Conservation (phyloP, 2,113 vertebrate species). For the mouse (Mus musculus) region GRCm39 chr1:85623001-85623500, state of each 20-base stretch:
- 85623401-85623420: background rate
- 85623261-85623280: background rate
- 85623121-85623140: background rate
- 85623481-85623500: background rate
- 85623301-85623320: no score
- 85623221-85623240: background rate
- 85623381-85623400: background rate
- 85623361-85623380: background rate
- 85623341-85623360: background rate
- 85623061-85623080: background rate
- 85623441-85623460: background rate
- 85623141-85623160: background rate
- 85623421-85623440: background rate
- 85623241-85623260: background rate
- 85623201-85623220: background rate
- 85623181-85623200: background rate
- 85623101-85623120: background rate
- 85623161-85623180: background rate
- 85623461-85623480: background rate
- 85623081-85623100: background rate
- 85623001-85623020: background rate
- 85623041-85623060: background rate
- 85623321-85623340: background rate
- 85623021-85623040: background rate
- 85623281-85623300: background rate